Evolutionary conservation across 2,888 invertebrate genomes (phyloP).

Genomic region (Phanerotoma sp.): DNA sequence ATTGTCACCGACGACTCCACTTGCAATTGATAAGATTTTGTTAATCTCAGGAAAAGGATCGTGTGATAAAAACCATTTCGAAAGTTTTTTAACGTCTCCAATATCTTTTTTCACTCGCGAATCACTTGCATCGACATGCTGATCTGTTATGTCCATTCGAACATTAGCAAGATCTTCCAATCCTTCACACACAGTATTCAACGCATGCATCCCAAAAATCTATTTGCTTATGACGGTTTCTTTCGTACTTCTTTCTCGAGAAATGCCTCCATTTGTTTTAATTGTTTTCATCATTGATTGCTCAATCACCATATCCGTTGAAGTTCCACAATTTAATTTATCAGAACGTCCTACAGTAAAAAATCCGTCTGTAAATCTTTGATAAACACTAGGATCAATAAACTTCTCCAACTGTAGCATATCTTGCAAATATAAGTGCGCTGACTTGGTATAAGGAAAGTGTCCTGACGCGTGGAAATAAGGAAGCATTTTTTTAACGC

Average conservation of each 20-base stretch:
- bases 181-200: no score
- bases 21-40: neutral
- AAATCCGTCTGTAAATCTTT: constrained; percentile 20
- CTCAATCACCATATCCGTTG: no score
- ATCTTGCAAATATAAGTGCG: constrained; percentile 44
- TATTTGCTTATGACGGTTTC: neutral
- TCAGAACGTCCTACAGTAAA: no score
- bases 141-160: no score
- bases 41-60: neutral
- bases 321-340: no score
- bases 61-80: no score
- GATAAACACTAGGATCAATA: constrained; percentile 29
- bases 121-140: no score
- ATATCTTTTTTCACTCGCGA: neutral
- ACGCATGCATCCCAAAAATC: constrained; percentile 29
- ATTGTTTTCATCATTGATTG: no score
- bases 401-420: constrained; percentile 32
- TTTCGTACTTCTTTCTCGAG: neutral
- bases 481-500: constrained; percentile 37
- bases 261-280: no score
- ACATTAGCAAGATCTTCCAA: no score
- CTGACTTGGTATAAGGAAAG: constrained; percentile 41
- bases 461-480: constrained; percentile 43
- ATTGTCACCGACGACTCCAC: neutral
- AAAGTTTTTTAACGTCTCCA: neutral